phyloP scores from a whole-genome alignment of 53 echinoderm and acorn worm species.

The Echinarachnius parma region DNA sequence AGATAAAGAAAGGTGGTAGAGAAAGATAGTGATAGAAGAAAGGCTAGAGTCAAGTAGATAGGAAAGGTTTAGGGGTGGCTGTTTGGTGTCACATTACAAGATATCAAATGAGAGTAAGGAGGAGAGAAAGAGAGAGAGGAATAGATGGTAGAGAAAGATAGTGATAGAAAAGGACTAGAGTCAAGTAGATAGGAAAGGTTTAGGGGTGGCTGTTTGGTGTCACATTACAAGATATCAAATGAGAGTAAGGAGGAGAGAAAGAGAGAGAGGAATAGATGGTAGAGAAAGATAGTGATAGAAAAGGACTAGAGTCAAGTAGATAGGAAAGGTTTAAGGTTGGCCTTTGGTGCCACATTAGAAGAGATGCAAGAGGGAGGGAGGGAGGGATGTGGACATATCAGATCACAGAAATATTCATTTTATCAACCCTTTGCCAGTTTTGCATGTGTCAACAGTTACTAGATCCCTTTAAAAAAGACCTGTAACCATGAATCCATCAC shows the following conservation, averaged over 20 bases:
- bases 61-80: background rate
- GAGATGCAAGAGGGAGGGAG: background rate
- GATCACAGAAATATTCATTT: too few species aligned
- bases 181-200: background rate
- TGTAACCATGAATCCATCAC: too few species aligned
- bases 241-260: background rate
- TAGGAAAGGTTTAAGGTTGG: background rate
- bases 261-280: background rate
- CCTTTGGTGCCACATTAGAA: background rate
- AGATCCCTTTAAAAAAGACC: too few species aligned
- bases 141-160: too few species aligned
- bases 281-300: background rate
- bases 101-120: background rate
- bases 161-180: background rate
- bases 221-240: background rate
- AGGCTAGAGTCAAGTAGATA: background rate
- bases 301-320: too few species aligned
- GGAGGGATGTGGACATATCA: too few species aligned
- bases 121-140: background rate
- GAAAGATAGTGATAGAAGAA: background rate
- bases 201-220: background rate
- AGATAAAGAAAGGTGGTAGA: background rate
- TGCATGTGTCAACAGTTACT: too few species aligned
- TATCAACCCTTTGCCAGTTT: too few species aligned
- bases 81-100: background rate